Conservation (phyloP, 2,888 invertebrate species). For the Drosophila dives region DNA sequence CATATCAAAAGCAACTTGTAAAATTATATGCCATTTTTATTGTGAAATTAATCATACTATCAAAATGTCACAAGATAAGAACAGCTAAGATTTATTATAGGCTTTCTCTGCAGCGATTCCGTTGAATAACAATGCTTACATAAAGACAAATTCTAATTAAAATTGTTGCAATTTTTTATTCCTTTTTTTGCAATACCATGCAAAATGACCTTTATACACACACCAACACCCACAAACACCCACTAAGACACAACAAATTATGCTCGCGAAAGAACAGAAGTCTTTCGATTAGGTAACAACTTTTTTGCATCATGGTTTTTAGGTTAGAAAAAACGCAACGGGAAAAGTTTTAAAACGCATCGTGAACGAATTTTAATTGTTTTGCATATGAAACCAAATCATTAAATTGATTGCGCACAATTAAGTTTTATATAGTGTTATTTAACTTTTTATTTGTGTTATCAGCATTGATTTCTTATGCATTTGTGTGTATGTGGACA, state of each 20-base stretch:
- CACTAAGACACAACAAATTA: slow-evolving; percentile 7
- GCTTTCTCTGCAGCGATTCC: slow-evolving; percentile 9
- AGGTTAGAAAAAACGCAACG: slow-evolving; percentile 78
- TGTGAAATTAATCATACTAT: slow-evolving; percentile 31
- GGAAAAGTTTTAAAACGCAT: slow-evolving; percentile 50
- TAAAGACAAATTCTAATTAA: slow-evolving; percentile 35
- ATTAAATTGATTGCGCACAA: slow-evolving; percentile 27
- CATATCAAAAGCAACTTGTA: background rate
- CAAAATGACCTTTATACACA: slow-evolving; percentile 5
- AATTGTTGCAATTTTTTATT: slow-evolving; percentile 18
- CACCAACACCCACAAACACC: background rate
- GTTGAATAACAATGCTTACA: slow-evolving; percentile 57
- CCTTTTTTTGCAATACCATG: slow-evolving; percentile 2
- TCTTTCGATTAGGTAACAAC: slow-evolving; percentile 80
- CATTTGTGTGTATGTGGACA: slow-evolving; percentile 31
- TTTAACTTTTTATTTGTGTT: slow-evolving; percentile 42
- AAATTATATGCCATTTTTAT: slow-evolving; percentile 25
- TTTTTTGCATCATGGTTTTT: slow-evolving; percentile 67
- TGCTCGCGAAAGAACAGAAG: slow-evolving; percentile 30
- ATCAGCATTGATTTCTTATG: slow-evolving; percentile 41
- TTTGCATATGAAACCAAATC: slow-evolving; percentile 37
- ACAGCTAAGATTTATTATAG: slow-evolving; percentile 45
- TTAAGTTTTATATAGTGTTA: slow-evolving; percentile 31
- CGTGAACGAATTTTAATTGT: slow-evolving; percentile 5
- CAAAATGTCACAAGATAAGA: slow-evolving; percentile 55